These are phyloP conservation scores for Pomatostomus ruficeps DNA, from an alignment of 2,113 vertebrate genomes.

Conservation along the genomic window DNA sequence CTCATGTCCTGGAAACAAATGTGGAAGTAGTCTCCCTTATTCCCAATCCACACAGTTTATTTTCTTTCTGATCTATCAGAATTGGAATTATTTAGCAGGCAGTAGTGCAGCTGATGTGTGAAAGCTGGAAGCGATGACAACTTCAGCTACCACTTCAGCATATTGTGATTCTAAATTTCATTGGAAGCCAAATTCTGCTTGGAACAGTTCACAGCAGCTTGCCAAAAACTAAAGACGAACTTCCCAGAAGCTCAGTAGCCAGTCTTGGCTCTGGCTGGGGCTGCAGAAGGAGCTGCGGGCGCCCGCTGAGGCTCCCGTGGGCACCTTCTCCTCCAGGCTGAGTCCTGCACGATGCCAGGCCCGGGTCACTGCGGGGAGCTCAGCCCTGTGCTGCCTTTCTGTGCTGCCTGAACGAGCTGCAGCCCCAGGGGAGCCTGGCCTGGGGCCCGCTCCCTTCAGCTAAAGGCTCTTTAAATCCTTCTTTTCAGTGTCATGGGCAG, in stretches of 20 bases:
- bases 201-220: conserved; percentile 10
- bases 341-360: neutral
- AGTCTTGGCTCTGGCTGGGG: neutral
- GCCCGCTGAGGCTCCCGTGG: neutral
- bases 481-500: neutral
- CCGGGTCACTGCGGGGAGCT: neutral
- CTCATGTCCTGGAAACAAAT: neutral
- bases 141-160: neutral
- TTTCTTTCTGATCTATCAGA: neutral
- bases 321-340: neutral
- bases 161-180: conserved; percentile 21
- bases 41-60: neutral
- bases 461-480: neutral
- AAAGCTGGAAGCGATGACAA: conserved; percentile 36
- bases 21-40: neutral
- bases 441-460: neutral
- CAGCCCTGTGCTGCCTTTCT: neutral
- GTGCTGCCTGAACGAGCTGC: neutral
- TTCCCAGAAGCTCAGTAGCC: neutral
- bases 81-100: conserved; percentile 6
- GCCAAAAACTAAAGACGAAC: neutral
- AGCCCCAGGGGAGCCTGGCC: neutral
- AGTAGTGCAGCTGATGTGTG: conserved; percentile 22
- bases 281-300: neutral
- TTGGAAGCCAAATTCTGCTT: neutral